Evolutionary conservation across 2,113 vertebrate species (phyloP).

Genomic region (Epinephelus cyanopodus): DNA sequence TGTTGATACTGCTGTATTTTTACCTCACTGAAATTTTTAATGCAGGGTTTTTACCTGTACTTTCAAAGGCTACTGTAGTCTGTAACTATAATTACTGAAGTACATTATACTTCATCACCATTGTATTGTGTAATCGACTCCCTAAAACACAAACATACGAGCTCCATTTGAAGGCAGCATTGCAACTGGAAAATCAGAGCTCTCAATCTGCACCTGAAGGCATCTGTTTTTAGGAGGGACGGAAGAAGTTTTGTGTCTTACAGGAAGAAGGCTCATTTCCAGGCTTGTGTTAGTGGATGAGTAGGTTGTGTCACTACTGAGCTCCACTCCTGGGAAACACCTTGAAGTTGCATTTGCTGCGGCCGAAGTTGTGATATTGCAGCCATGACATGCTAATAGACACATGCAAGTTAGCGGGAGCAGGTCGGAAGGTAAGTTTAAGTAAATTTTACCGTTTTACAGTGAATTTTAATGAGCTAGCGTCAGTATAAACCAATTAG

Average conservation of each 20-base stretch:
- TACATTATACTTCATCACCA: too few relatives aligned
- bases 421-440: constrained; percentile 10
- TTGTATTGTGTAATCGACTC: not conserved
- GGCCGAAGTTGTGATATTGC: rapidly evolving
- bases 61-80: too few relatives aligned
- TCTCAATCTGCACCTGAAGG: not conserved
- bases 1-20: not conserved
- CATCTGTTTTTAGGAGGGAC: constrained; percentile 2
- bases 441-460: not conserved
- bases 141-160: not conserved
- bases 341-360: not conserved
- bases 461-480: not conserved
- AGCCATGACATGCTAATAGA: not conserved
- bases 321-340: not conserved
- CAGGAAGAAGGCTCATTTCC: constrained; percentile 46
- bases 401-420: not conserved
- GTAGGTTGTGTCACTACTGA: rapidly evolving
- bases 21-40: not conserved
- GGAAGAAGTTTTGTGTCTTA: constrained; percentile 42
- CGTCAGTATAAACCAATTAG: too few relatives aligned
- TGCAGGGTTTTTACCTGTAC: not conserved
- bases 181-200: not conserved
- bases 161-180: constrained; percentile 6
- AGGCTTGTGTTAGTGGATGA: constrained; percentile 17
- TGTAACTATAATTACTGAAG: too few relatives aligned